Evolutionary conservation across 2,797 vertebrate species (phyloP).

Genomic region (Leontopithecus rosalia): DNA sequence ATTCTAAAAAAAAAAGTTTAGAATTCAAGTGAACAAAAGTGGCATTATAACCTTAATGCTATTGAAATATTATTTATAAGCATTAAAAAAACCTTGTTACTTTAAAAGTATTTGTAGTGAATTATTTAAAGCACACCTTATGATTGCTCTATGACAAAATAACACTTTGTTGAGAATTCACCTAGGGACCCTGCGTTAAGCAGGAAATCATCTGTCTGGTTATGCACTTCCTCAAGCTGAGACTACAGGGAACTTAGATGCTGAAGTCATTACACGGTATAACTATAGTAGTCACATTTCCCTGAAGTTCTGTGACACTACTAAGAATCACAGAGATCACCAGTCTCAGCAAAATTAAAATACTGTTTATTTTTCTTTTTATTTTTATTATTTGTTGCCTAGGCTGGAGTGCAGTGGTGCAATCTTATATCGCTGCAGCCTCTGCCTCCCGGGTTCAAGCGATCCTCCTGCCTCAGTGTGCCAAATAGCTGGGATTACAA

Average conservation of each 20-base stretch:
- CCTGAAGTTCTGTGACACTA: not conserved
- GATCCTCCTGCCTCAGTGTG: not conserved
- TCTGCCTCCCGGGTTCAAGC: not conserved
- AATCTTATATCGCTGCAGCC: too few species aligned
- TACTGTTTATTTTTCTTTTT: not conserved
- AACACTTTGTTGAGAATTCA: not conserved
- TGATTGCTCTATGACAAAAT: not conserved
- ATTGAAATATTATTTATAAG: not conserved
- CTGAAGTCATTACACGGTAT: not conserved
- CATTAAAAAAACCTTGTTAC: not conserved
- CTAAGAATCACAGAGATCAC: not conserved
- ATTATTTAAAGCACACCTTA: not conserved
- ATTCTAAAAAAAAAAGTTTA: not conserved
- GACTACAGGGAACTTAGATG: not conserved
- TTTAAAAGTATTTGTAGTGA: slow-evolving; percentile 26
- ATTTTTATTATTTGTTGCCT: not conserved
- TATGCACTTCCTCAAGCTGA: not conserved
- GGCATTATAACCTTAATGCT: not conserved
- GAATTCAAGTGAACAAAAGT: not conserved
- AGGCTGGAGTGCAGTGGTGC: not conserved
- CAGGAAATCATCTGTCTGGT: not conserved
- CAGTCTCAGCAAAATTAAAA: not conserved
- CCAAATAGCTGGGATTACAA: not conserved
- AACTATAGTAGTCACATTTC: not conserved
- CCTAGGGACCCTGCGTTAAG: not conserved